phyloP scores from a whole-genome alignment of 1,140 invertebrate species.

The Cryptotermes secundus region DNA sequence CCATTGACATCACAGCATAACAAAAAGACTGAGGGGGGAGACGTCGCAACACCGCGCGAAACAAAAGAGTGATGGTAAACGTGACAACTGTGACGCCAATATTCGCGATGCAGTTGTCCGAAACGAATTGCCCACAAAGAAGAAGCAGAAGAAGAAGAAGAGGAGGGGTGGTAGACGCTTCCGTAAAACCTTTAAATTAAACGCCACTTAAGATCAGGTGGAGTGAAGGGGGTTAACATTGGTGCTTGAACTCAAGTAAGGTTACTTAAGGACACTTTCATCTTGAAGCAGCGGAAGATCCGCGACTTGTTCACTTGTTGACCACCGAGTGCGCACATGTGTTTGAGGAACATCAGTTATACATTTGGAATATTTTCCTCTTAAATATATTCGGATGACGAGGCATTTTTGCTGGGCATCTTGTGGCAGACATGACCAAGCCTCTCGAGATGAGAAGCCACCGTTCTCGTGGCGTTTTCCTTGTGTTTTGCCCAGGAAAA shows the following conservation, averaged over 20 bases:
- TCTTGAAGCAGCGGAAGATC: no score
- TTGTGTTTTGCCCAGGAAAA: no score
- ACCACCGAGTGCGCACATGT: no score
- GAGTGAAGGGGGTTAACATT: background rate
- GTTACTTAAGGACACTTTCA: background rate
- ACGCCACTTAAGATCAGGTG: background rate
- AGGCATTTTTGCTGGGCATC: background rate
- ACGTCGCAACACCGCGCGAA: background rate
- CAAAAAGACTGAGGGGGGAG: background rate
- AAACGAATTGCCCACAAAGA: background rate
- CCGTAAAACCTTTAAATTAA: conserved; percentile 2
- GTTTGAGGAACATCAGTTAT: no score
- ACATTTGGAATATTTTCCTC: background rate
- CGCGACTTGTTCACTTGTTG: no score
- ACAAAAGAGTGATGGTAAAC: background rate
- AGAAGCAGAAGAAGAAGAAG: no score
- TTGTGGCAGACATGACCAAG: no score
- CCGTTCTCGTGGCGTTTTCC: no score
- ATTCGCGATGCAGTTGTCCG: conserved; percentile 5
- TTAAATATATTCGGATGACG: background rate
- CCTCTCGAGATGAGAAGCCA: no score
- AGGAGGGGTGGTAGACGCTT: background rate
- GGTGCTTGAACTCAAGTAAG: background rate
- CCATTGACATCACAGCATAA: background rate
- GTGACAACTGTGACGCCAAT: background rate